Evolutionary conservation across 1,140 invertebrate species (phyloP).

Genomic region (Triops longicaudatus): DNA sequence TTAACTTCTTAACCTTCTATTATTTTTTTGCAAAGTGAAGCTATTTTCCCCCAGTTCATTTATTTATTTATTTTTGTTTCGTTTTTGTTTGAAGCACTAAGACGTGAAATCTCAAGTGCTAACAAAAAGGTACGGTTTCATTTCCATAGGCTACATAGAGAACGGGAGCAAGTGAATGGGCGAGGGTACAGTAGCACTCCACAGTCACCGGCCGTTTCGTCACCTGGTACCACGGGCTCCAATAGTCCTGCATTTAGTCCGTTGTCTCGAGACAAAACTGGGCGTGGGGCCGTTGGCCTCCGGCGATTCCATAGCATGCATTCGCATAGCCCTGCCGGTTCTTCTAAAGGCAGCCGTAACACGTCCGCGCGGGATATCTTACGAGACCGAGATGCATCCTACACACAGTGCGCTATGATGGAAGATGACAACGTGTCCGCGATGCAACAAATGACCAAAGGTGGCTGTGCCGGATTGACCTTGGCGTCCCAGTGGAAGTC

Average conservation of each 20-base stretch:
- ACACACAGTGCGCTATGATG: constrained; percentile 82
- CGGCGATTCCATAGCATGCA: constrained; percentile 30
- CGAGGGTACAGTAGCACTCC: not conserved
- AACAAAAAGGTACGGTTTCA: not conserved
- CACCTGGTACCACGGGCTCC: not conserved
- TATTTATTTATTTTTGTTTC: too few relatives aligned
- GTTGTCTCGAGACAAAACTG: constrained; percentile 21
- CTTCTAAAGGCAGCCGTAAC: constrained; percentile 23
- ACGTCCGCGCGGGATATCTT: constrained; percentile 17
- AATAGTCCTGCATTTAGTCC: constrained; percentile 1
- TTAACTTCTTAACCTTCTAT: too few relatives aligned
- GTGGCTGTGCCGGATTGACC: constrained; percentile 60
- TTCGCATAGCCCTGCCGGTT: constrained; percentile 25
- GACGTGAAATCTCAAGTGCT: not conserved
- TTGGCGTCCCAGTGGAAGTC: constrained; percentile 87
- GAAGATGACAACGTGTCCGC: constrained; percentile 87
- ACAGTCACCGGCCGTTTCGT: not conserved
- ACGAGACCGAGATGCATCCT: constrained; percentile 48
- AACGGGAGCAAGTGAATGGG: not conserved
- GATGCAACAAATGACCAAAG: constrained; percentile 62
- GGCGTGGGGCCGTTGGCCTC: constrained; percentile 21
- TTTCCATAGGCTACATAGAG: not conserved
- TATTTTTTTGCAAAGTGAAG: too few relatives aligned
- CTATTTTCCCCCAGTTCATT: too few relatives aligned
- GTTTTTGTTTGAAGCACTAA: not conserved